Conservation (phyloP, 2,888 invertebrate genomes). For the Drosophila paracracens region DNA sequence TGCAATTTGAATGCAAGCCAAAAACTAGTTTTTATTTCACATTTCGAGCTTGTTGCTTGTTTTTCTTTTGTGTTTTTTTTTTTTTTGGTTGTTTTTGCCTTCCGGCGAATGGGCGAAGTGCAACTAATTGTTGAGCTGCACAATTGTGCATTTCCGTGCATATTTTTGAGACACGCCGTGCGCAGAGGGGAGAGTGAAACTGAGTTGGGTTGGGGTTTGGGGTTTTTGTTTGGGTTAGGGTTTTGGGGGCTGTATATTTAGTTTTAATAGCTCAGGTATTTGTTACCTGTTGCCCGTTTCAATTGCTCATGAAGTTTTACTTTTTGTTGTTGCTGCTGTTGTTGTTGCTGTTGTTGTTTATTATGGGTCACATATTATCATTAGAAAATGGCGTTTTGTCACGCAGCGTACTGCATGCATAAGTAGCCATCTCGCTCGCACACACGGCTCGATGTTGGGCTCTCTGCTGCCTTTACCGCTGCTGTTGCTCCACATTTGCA, state of each 20-base stretch:
- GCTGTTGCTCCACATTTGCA: slow-evolving; percentile 25
- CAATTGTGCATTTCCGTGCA: slow-evolving; percentile 84
- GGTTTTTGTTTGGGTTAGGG: slow-evolving; percentile 2
- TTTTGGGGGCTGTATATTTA: slow-evolving; percentile 69
- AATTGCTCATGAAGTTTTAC: slow-evolving; percentile 65
- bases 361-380: slow-evolving; percentile 81
- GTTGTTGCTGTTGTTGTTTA: slow-evolving; percentile 57
- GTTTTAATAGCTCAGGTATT: slow-evolving; percentile 79
- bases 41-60: slow-evolving; percentile 26
- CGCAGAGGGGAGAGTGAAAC: not conserved
- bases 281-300: slow-evolving; percentile 81
- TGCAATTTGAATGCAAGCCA: slow-evolving; percentile 77
- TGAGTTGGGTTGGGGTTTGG: not conserved
- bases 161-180: slow-evolving; percentile 69
- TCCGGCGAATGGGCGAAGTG: slow-evolving; percentile 66
- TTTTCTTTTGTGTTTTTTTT: slow-evolving; percentile 27
- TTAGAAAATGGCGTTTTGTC: slow-evolving; percentile 83
- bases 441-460: slow-evolving; percentile 9
- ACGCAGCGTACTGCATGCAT: slow-evolving; percentile 77
- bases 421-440: slow-evolving; percentile 45
- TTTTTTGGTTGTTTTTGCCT: slow-evolving; percentile 28
- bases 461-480: not conserved
- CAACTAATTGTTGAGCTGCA: slow-evolving; percentile 83
- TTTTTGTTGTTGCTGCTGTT: slow-evolving; percentile 33
- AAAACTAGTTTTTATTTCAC: slow-evolving; percentile 55